Conservation (phyloP, 2,888 invertebrate genomes). For the Pheosia tremula region DNA sequence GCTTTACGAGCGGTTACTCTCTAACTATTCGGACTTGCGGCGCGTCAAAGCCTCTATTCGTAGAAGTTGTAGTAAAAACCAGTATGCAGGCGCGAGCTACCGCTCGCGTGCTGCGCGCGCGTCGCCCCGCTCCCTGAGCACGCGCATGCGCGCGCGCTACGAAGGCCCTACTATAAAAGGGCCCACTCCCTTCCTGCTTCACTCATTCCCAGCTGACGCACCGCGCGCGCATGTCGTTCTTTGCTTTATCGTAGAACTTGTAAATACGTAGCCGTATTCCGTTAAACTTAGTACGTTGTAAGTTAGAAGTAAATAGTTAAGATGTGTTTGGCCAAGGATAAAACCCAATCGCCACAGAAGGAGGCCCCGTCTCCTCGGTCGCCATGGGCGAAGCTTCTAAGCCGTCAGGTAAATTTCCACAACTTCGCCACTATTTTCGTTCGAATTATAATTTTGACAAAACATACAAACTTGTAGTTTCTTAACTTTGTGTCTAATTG, state of each 20-base stretch:
- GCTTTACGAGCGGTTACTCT: conserved; percentile 42
- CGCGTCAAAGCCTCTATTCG: conserved; percentile 78
- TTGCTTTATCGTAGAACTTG: conserved; percentile 54
- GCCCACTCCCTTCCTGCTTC: conserved; percentile 74
- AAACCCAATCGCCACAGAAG: conserved; percentile 71
- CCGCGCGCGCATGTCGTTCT: conserved; percentile 69
- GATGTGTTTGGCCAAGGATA: conserved; percentile 84
- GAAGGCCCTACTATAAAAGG: conserved; percentile 66
- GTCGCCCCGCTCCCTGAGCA: conserved; percentile 58
- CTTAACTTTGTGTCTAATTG: conserved; percentile 25
- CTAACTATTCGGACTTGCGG: conserved; percentile 65
- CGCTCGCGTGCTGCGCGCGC: conserved; percentile 74
- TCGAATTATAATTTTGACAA: neutral
- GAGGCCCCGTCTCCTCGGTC: conserved; percentile 78
- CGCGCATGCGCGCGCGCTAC: conserved; percentile 50
- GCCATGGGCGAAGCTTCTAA: conserved; percentile 84
- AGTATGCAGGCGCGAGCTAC: conserved; percentile 76
- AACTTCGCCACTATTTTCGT: neutral
- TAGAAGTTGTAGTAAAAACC: conserved; percentile 77
- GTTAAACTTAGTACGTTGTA: conserved; percentile 64
- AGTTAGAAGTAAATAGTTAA: conserved; percentile 52
- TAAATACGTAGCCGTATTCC: conserved; percentile 76
- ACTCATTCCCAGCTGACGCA: conserved; percentile 76
- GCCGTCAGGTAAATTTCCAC: conserved; percentile 78
- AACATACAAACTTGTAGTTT: neutral